phyloP scores from a whole-genome alignment of 2,888 invertebrate species.

The Ptilodon capucinus region DNA sequence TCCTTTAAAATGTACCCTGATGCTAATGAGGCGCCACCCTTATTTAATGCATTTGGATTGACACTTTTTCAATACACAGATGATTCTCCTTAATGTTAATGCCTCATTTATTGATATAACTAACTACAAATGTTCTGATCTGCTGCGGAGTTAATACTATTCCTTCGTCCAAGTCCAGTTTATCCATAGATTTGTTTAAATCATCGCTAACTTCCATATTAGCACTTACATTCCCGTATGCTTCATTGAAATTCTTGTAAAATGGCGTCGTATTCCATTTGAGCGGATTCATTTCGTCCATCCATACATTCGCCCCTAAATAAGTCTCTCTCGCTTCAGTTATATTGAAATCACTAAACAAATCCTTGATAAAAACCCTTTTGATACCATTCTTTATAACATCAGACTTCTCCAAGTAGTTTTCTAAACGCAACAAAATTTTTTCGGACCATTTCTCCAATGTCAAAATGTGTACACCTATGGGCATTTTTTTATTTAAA shows the following conservation, averaged over 20 bases:
- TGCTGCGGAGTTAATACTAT: slow-evolving; percentile 86
- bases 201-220: slow-evolving; percentile 30
- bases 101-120: slow-evolving; percentile 7
- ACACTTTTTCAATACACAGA: neutral
- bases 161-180: slow-evolving; percentile 39
- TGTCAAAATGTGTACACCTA: slow-evolving; percentile 88
- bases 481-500: slow-evolving; percentile 81
- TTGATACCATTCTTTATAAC: slow-evolving; percentile 74
- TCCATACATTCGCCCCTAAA: slow-evolving; percentile 85
- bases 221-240: slow-evolving; percentile 34
- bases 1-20: too few species aligned
- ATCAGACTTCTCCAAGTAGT: slow-evolving; percentile 87
- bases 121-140: slow-evolving; percentile 86
- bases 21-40: too few species aligned
- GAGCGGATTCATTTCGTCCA: slow-evolving; percentile 77
- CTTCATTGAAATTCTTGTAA: slow-evolving; percentile 48
- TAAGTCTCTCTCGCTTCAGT: slow-evolving; percentile 83
- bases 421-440: slow-evolving; percentile 89
- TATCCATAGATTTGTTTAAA: slow-evolving; percentile 13
- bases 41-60: too few species aligned
- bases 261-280: slow-evolving; percentile 72
- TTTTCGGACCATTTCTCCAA: slow-evolving; percentile 88
- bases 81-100: too few species aligned
- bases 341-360: slow-evolving; percentile 83
- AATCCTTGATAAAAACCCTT: slow-evolving; percentile 77